Evolutionary conservation across 2,113 vertebrate species (phyloP).

Genomic region (Panthera leo): DNA sequence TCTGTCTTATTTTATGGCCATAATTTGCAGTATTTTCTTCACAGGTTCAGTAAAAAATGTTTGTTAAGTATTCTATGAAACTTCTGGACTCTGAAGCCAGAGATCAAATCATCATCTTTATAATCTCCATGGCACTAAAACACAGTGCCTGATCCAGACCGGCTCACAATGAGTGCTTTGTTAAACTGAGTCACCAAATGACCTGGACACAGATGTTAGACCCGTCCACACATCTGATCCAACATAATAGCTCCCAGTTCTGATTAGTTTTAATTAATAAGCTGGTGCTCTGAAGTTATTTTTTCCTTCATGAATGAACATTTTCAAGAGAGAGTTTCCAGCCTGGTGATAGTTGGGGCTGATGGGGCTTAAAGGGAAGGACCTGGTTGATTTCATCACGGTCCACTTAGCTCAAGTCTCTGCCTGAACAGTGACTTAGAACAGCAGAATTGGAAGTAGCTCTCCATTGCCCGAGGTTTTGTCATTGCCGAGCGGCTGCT

Average conservation of each 20-base stretch:
- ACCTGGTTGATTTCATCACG: fast-evolving
- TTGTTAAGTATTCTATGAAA: not conserved
- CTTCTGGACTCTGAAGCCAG: not conserved
- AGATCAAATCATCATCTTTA: not conserved
- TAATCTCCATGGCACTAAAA: not conserved
- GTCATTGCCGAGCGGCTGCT: not conserved
- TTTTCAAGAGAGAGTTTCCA: not conserved
- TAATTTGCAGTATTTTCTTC: not conserved
- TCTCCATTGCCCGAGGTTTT: not conserved
- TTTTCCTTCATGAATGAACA: not conserved
- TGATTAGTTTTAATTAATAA: not conserved
- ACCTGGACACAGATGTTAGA: too few relatives aligned
- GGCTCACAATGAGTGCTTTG: not conserved
- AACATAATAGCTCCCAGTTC: not conserved
- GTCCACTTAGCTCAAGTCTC: not conserved
- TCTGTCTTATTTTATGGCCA: not conserved
- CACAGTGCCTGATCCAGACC: not conserved
- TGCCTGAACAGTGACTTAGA: not conserved
- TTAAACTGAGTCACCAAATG: not conserved
- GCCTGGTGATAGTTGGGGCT: too few relatives aligned
- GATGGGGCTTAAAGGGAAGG: not conserved
- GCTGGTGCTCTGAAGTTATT: not conserved
- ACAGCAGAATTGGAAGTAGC: not conserved
- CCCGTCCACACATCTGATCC: not conserved
- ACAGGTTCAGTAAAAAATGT: not conserved